phyloP scores from a whole-genome alignment of 2,797 vertebrate species.

The Pterois miles region DNA sequence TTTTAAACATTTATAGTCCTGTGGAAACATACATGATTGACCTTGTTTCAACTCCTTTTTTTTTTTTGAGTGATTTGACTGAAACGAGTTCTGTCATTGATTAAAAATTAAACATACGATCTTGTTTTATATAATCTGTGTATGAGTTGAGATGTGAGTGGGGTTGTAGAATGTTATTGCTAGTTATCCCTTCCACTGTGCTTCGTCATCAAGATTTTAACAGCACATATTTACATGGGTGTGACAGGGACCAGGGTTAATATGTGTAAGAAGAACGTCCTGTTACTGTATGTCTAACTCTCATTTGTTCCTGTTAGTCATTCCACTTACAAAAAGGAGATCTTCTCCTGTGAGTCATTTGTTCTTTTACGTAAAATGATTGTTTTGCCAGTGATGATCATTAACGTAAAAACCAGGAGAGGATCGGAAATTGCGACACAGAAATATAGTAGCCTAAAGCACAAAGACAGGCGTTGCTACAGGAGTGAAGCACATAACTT shows the following conservation, averaged over 20 bases:
- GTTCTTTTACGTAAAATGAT: neutral
- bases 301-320: constrained; percentile 52
- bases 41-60: no score
- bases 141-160: neutral
- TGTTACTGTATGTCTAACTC: neutral
- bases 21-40: neutral
- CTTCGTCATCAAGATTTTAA: constrained; percentile 25
- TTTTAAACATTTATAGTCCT: neutral
- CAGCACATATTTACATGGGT: constrained; percentile 21
- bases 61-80: neutral
- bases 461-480: neutral
- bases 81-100: neutral
- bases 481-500: no score
- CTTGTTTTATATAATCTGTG: neutral
- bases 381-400: neutral
- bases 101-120: neutral
- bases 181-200: neutral
- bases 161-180: neutral
- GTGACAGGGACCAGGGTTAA: constrained; percentile 51
- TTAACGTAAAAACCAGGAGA: neutral
- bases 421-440: neutral
- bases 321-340: constrained; percentile 27
- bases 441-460: no score
- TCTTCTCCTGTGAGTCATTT: neutral
- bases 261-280: constrained; percentile 31